Evolutionary conservation across 37 sponge, comb jelly and placozoan genomes (phyloP), one percentile per base, ranked within the genome.

Genomic region (Halichondria panicea): DNA sequence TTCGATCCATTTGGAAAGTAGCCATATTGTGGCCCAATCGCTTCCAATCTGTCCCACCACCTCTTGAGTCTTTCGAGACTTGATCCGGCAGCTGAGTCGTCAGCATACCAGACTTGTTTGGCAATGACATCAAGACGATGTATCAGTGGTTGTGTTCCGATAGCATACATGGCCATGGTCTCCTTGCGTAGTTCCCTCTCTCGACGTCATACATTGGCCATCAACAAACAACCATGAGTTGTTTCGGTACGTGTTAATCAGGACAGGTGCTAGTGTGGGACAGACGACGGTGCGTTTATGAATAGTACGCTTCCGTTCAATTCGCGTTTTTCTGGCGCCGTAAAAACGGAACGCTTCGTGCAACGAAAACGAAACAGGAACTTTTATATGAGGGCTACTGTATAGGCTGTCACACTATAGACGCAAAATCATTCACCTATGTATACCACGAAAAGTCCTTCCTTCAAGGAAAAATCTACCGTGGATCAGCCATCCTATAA

Each of bases 61-160:
- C 54, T 41, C 25, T 62, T 53, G 15, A 75, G 46, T 5, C 80
- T 19, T 25, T 19, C 50, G 27, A 68, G 60, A 22, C 21, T 43
- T 12, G 63, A 69, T 58, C 40, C 85, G 22, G 64, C 76, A 50
- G 74, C 68, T 8, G 79, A 68, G 63, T 77, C 86, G 48, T 85
- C 86, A 58, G 86, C 86, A 85, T 85, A 77, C 86, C 86, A 85
- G 22, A 62, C 63, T 62, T 85, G 78, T 28, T 69, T 85, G 31
- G 58, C 62, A 48, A 58, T 36, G 28, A 36, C 60, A 70, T 73
- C 60, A 24, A 84, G 65, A 45, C 55, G 54, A 5, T 30, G 24
- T 33, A 84, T 84, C 65, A 84, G 36, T 38, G 85, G 85, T 31
- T 31, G 42, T 9, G 44, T 71, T 15, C 71, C 85, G 19, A 84